Evolutionary conservation across 2,797 vertebrate genomes (phyloP), one percentile per base, ranked within the genome.

Genomic region (Acanthurus lineatus): DNA sequence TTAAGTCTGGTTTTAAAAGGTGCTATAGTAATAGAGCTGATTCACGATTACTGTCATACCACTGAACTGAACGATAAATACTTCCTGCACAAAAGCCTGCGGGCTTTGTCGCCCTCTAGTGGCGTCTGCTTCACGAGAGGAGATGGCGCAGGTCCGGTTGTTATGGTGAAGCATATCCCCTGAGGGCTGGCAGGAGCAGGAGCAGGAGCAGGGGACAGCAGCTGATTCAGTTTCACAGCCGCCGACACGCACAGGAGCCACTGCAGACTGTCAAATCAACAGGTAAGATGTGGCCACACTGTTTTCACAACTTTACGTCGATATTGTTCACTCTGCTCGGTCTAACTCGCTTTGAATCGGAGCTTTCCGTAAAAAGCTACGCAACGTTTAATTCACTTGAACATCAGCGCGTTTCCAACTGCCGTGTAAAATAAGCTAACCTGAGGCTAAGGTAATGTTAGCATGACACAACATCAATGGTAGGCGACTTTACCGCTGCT

Each of bases 111-210:
- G 86, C 86, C 93, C 91, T 56, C 94, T 91, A 32, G 85, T 48
- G 92, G 89, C n/a, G 11, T 0, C 2, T 4, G 11, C 0, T 10
- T 14, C 9, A 53, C 1, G 42, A 53, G 77, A 71, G 77, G 47
- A 60, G 69, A 66, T 69, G 35, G 66, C n/a, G 25, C 74, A 53
- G 85, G 65, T 81, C 80, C 73, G 89, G 95, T 95, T 95, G 94
- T 95, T 94, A 95, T 94, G 93, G 95, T 94, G 95, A 95, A 89
- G 92, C 92, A 81, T 94, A 94, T 81, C 85, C 90, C 86, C 82
- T 0, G 87, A 88, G 90, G 90, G 67, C 81, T 79, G 83, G 53
- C 71, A 7, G 59, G 72, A 69, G 77, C 51, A 6, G 73, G 22
- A 67, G 14, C 59, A 9, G 66, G 22, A 63, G 12, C 32, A 2